Evolutionary conservation across 2,113 vertebrate species (phyloP), one percentile per base, ranked within the genome.

Genomic region (Corythornis madagascariensis): DNA sequence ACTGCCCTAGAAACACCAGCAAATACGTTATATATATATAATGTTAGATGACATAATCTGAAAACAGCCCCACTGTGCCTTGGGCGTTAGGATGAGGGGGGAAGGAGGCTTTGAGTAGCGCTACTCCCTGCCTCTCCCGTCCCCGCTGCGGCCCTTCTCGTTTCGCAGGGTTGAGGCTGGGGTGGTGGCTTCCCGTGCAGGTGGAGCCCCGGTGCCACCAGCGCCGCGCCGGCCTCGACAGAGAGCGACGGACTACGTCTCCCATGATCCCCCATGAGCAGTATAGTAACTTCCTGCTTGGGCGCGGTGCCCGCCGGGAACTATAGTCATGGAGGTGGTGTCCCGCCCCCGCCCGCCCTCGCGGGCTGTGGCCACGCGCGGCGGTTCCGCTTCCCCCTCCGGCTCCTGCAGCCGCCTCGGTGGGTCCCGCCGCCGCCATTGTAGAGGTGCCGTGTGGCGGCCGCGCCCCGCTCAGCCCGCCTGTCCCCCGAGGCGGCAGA

Each of bases 361-460:
- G 72, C 80, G 88, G 91, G 88, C 72, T 91, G 91, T 89, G 91
- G 82, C 94, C 91, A 86, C 94, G 94, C 92, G 92, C 90, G 76
- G 88, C 73, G 92, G 92, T 95, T 95, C 94, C 92, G 94, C 94
- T 95, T 90, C 82, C 76, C 90, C 76, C 83, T 76, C 81, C 52
- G 78, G 83, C 92, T 73, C 29, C 90, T 35, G 66, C 94, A 43
- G 78, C 86, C 52, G 83, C 84, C 61, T 80, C 94, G 92, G 92
- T 93, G 94, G 92, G 88, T 93, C 66, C 80, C 35, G 71, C 77
- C 45, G 84, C 77, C 89, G 94, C 94, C 89, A 92, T 93, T 65
- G 87, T 65, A 56, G 60, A 95, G 71, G 75, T 66, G 24, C 75
- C 29, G 53, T 60, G 66, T 60, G 73, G 80, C 66, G 73, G 52